phyloP scores from a whole-genome alignment of 2,797 vertebrate species.

The Sebastes aleutianus region DNA sequence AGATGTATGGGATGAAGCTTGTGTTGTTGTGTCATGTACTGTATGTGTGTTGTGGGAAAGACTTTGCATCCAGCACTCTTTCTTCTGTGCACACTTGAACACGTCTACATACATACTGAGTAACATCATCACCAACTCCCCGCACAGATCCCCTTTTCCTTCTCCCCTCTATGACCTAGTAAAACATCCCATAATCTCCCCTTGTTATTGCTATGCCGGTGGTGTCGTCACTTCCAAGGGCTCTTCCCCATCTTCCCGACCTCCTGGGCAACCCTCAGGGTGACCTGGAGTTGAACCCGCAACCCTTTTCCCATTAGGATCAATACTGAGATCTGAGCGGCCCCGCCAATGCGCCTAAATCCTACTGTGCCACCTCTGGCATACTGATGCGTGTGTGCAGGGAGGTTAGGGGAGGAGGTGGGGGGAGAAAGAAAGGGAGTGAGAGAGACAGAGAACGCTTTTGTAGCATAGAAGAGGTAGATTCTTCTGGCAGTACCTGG shows the following conservation, averaged over 20 bases:
- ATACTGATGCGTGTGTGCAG: constrained; percentile 67
- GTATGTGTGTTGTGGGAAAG: constrained; percentile 68
- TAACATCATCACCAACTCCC: constrained; percentile 45
- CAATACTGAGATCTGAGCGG: constrained; percentile 76
- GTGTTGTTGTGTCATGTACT: constrained; percentile 21
- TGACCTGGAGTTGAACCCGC: constrained; percentile 77
- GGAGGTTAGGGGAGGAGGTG: constrained; percentile 24
- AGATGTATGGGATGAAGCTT: not conserved
- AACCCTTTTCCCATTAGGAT: constrained; percentile 73
- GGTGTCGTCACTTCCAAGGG: constrained; percentile 72
- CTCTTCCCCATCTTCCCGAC: constrained; percentile 61
- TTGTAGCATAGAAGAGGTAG: constrained; percentile 20
- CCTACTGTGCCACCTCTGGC: constrained; percentile 54
- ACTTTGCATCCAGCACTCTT: constrained; percentile 16
- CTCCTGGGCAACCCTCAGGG: constrained; percentile 70
- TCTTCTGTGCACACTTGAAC: constrained; percentile 7
- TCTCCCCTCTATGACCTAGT: constrained; percentile 64
- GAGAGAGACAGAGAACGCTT: constrained; percentile 3
- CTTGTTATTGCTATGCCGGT: constrained; percentile 72
- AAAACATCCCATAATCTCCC: constrained; percentile 74
- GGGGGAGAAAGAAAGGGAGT: not conserved
- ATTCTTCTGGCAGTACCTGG: constrained; percentile 30
- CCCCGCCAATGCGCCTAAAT: constrained; percentile 70
- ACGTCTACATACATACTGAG: constrained; percentile 37
- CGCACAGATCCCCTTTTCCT: constrained; percentile 26